Base-by-base conservation (phyloP, 2,888 invertebrate species). In the Anthrax anthrax region DNA sequence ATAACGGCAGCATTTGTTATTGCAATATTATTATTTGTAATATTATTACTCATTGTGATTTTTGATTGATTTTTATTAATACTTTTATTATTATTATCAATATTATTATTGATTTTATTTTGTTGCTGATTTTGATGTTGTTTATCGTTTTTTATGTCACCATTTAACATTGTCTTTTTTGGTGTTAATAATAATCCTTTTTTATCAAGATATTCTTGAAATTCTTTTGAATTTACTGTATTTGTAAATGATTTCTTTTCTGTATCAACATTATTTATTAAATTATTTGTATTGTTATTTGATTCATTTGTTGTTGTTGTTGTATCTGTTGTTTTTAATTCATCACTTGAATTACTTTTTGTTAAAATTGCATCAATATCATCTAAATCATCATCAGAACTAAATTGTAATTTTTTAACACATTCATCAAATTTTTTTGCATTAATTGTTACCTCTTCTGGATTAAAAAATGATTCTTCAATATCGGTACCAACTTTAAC, bases 371-470 rank as follows among this genome's bases (percentile, higher is more conserved):
- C 64, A 36, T 63, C 67, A 14, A 67, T 61, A 10, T 68, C 68
- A 43, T 69, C 69, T 23, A 67, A 54, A 54, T 69, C 67, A 51
- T 64, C 67, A 39, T 68, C 67, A 5, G 64, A 64, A 37, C 60
- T 57, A 18, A 69, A 58, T 39, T 66, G 60, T 16, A 65, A 50
- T 37, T 61, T 62, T 46, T 64, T 67, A 0, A 65, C 63, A 16
- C 68, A 56, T 45, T 64, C 66, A 50, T 69, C 69, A 44, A 69
- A 69, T 47, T 64, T 65, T 51, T 65, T 66, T 12, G 63, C 69
- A 55, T 69, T 69, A 44, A 64, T 59, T 37, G 62, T 61, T 0
- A 69, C 67, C 52, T 69, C 69, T 37, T 59, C 59, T n/a, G 64
- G 61, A 58, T 65, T 67, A 45, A 65, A 63, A 4, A 58, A 57